Evolutionary conservation across 2,113 vertebrate genomes (phyloP), one percentile per base, ranked within the genome.

Genomic region (Equus quagga): DNA sequence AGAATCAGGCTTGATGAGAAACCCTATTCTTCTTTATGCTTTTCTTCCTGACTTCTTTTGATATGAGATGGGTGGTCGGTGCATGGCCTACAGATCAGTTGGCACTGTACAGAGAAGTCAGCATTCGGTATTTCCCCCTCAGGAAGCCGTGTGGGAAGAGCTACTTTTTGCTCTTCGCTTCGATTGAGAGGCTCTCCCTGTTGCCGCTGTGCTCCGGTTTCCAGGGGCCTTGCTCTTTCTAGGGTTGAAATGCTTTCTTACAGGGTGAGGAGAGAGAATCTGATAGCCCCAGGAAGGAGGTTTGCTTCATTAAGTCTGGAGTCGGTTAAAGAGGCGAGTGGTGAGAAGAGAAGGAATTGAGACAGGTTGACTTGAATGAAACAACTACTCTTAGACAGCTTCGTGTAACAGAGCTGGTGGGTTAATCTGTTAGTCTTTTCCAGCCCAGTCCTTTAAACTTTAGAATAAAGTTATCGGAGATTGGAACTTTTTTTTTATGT

Each of bases 401-500:
- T 87, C 76, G 75, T 41, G 3, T 83, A 82, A 78, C 28, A 88
- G 44, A 92, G 54, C 64, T 78, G 26, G 33, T 19, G 72, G 21
- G 24, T 62, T 91, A 41, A 75, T 94, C 56, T 80, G 46, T 91
- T 73, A 73, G 14, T 72, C 54, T 72, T 72, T 96, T 73, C 65
- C 23, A 14, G 62, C 49, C 26, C 76, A 73, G 56, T 41, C 46
- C 33, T 84, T 70, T 21, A 78, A 67, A 41, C 67, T 51, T 90
- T 96, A 54, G 60, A 70, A 58, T 84, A 78, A 67, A 83, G 21
- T 79, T 81, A 75, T 36, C 86, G 33, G 56, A 90, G 54, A 94
- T n/a, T 83, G n/a, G 51, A 80, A 69, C 72, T 90, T 94, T 72
- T 91, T 94, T 67, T 79, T 75, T 84, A 28, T 46, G 44, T 80